Evolutionary conservation across 2,888 invertebrate genomes (phyloP), one percentile per base, ranked within the genome.

Genomic region (Scaptomyza cyrtandrae): DNA sequence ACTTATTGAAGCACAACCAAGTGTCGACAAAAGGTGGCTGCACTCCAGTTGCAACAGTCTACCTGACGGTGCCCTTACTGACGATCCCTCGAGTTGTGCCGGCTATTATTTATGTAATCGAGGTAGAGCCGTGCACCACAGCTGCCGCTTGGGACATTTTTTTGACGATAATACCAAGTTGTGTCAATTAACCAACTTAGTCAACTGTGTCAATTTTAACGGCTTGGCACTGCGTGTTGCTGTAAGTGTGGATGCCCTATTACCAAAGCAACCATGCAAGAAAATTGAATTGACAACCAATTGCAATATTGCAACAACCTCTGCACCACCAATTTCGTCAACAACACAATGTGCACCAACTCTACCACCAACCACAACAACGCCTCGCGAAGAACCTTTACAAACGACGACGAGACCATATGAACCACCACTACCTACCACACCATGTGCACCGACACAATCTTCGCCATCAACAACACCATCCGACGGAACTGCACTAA

Each of bases 161-260:
- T 78, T 52, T 10, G 78, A 78, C 35, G 61, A 69, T 6, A 11
- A 37, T 7, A 53, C 39, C 7, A 29, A 67, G 16, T 54, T 54
- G 9, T 78, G 78, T 19, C 59, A 49, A 24, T 7, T 39, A 24
- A 41, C 75, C 11, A 50, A 19, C 6, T 9, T 52, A 44, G 78
- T 78, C n/a, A 58, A 75, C 29, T 78, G 78, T 11, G 7, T 78
- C 10, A 60, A 70, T 45, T 53, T 55, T 1, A 59, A 46, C 11
- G 78, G 78, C 7, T 14, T 72, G n/a, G 78, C 64, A 3, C 7
- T 69, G 6, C 78, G 77, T 2, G 44, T 50, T 13, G 39, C 61
- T 7, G 6, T 48, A 0, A 43, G 16, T 1, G 27, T 44, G 0
- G 14, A 41, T 43, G 10, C 62, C 14, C 66, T 60, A n/a, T 69